These are phyloP conservation scores for Neofelis nebulosa DNA, from an alignment of 2,113 vertebrate species.

Conservation along the genomic window DNA sequence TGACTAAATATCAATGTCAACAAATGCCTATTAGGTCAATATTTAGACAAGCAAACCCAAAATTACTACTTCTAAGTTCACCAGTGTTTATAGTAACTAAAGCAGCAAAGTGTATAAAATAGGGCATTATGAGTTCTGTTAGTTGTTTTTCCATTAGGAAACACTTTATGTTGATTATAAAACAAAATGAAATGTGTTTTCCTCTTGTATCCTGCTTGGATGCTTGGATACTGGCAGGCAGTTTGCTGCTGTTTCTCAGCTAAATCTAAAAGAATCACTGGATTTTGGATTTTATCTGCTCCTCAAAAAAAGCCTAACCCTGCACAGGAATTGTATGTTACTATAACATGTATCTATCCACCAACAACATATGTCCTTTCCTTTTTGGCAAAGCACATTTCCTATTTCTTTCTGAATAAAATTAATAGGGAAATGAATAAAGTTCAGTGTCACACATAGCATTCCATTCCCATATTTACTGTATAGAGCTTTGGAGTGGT, in stretches of 20 bases:
- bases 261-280: background rate
- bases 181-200: conserved; percentile 33
- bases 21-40: background rate
- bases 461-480: background rate
- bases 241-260: background rate
- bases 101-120: background rate
- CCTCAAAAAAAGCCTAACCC: background rate
- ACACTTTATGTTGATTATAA: background rate
- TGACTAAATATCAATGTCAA: conserved; percentile 8
- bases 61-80: background rate
- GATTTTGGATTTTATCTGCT: background rate
- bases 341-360: background rate
- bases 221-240: background rate
- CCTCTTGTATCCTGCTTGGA: background rate
- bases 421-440: background rate
- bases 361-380: background rate
- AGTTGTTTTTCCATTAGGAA: conserved; percentile 44
- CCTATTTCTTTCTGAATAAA: background rate
- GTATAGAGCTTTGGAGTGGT: background rate
- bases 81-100: conserved; percentile 18
- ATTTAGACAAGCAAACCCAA: conserved; percentile 52
- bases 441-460: background rate
- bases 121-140: background rate
- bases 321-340: background rate
- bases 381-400: background rate